phyloP scores from a whole-genome alignment of 2,797 vertebrate genomes.

The Podarcis lilfordi region DNA sequence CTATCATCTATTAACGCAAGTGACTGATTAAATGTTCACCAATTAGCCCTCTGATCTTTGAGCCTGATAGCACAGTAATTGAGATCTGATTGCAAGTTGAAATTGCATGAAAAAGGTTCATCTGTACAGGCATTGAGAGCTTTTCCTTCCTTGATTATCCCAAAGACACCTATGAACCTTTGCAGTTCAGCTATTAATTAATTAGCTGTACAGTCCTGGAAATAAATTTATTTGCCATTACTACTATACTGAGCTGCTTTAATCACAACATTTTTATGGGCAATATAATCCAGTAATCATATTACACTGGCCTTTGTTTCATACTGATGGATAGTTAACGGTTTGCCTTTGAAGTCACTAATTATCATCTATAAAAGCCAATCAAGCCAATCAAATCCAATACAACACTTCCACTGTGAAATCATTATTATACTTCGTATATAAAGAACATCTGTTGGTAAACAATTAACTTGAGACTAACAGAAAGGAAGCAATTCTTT shows the following conservation, averaged over 20 bases:
- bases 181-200: conserved; percentile 22
- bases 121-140: not conserved
- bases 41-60: not conserved
- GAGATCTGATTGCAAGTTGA: not conserved
- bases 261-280: conserved; percentile 37
- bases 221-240: conserved; percentile 35
- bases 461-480: conserved; percentile 28
- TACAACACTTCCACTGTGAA: conserved; percentile 7
- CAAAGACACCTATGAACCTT: conserved; percentile 6
- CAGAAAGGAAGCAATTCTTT: conserved; percentile 19
- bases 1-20: conserved; percentile 25
- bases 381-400: conserved; percentile 21
- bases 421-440: conserved; percentile 26
- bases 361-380: conserved; percentile 30
- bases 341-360: conserved; percentile 32
- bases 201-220: conserved; percentile 14
- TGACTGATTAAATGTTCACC: conserved; percentile 12
- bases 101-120: not conserved
- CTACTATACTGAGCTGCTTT: conserved; percentile 2
- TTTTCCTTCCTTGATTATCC: not conserved
- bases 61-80: not conserved
- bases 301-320: conserved; percentile 16
- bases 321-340: conserved; percentile 29
- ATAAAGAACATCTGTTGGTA: conserved; percentile 37
- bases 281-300: conserved; percentile 25